Evolutionary conservation across 2,113 vertebrate species (phyloP).

Genomic region (Rhagologus leucostigma): DNA sequence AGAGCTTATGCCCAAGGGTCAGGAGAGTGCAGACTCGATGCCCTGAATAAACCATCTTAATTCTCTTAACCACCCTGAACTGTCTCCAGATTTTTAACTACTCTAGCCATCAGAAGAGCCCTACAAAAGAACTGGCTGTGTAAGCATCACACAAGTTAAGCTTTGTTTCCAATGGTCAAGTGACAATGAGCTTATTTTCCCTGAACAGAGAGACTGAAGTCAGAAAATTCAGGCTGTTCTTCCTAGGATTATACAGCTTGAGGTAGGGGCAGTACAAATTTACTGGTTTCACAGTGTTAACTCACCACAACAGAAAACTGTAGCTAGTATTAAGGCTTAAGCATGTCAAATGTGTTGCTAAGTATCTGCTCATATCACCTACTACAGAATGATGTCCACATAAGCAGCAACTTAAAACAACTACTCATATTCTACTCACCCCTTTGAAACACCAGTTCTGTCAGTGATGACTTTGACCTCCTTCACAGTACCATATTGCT

Average conservation of each 20-base stretch:
- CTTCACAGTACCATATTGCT: constrained; percentile 83
- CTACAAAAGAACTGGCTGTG: not conserved
- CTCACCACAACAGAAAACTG: not conserved
- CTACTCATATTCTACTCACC: constrained; percentile 71
- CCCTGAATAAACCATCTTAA: not conserved
- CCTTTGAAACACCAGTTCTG: constrained; percentile 90
- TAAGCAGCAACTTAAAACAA: not conserved
- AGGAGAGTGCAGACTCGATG: not conserved
- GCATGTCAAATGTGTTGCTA: not conserved
- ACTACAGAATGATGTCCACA: not conserved
- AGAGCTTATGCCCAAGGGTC: not conserved
- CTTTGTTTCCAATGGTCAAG: not conserved
- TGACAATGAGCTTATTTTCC: not conserved
- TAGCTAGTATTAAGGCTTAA: not conserved
- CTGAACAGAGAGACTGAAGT: not conserved
- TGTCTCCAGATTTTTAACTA: not conserved
- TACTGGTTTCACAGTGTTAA: not conserved
- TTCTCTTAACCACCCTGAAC: not conserved
- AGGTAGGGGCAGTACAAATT: not conserved
- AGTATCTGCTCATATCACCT: not conserved
- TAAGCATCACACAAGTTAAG: not conserved
- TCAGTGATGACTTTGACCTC: constrained; percentile 97
- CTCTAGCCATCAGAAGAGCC: not conserved
- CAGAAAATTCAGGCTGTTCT: not conserved
- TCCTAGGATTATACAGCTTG: not conserved